Evolutionary conservation across 1,140 invertebrate species (phyloP), one percentile per base, ranked within the genome.

Genomic region (Panonychus citri): DNA sequence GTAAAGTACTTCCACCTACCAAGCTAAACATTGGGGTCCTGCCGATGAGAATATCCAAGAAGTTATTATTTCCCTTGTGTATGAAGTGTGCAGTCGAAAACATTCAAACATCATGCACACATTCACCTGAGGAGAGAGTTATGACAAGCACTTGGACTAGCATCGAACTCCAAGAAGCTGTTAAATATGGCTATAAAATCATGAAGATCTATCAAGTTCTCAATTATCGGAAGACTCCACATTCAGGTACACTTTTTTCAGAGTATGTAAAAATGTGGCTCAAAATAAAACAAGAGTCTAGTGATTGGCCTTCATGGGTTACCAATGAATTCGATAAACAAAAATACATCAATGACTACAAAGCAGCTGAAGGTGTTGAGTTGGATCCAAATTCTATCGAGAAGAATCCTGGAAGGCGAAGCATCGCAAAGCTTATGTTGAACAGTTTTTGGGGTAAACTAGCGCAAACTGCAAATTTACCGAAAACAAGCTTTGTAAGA

Each of bases 71-170:
- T 60, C 51, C 63, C 15, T 42, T 65, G 21, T 66, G 64, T 51
- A 30, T 24, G 43, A 57, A 28, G 24, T 64, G 64, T 55, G 60
- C 50, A 17, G 53, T 60, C 1, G 25, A 50, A 24, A 39, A 49
- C 4, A 12, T 46, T 3, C 15, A 59, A 27, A 27, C 17, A 2
- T 15, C 56, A 19, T 67, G 62, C 50, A 5, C 13, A 19, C 68
- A 72, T 60, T 59, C 34, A 8, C 58, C 62, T 28, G 59, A 63
- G 8, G 61, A 70, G 50, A 56, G 68, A 28, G 26, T 55, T 1
- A 58, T 73, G 12, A 62, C 46, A 0, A 69, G 70, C 43, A 69
- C 66, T 2, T 72, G 67, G 65, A 64, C 66, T 0, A 60, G 61
- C 10, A 62, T 66, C 19, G 70, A 73, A 62, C 15, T 72, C 5